Conservation (phyloP, 2,888 invertebrate species). For the Schizotus pectinicornis region DNA sequence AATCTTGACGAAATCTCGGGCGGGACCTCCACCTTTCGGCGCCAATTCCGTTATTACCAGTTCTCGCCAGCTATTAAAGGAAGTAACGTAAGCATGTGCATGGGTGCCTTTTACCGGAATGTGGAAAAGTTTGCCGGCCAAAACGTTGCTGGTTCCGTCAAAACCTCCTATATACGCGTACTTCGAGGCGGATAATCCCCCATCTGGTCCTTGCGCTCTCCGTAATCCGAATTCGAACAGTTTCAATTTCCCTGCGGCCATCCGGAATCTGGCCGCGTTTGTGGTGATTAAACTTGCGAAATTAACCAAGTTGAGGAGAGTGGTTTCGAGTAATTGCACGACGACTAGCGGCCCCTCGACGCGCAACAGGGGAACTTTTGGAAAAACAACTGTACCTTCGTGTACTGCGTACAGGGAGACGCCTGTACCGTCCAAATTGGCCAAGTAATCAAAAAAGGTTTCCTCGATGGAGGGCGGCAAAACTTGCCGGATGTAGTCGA, state of each 20-base stretch:
- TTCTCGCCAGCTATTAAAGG: conserved; percentile 75
- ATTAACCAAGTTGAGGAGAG: conserved; percentile 92
- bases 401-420: conserved; percentile 89
- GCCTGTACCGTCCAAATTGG: conserved; percentile 79
- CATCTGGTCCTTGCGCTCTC: conserved; percentile 97
- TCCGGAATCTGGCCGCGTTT: conserved; percentile 94
- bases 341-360: conserved; percentile 95
- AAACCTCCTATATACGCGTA: conserved; percentile 97
- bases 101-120: conserved; percentile 98
- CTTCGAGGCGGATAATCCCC: conserved; percentile 95
- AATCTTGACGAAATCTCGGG: conserved; percentile 69
- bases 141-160: conserved; percentile 97
- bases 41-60: conserved; percentile 58
- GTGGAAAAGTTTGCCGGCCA: conserved; percentile 95
- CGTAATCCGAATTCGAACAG: conserved; percentile 96
- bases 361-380: conserved; percentile 90
- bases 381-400: conserved; percentile 96
- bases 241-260: conserved; percentile 91
- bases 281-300: conserved; percentile 98
- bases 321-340: conserved; percentile 94
- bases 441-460: conserved; percentile 88
- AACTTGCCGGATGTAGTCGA: conserved; percentile 85
- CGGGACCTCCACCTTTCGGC: conserved; percentile 46
- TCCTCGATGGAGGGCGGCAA: conserved; percentile 85
- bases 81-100: conserved; percentile 96